Percentiles rank a stretch among this genome's conserved stretches.
phyloP scores from a whole-genome alignment of 2,888 invertebrate genomes.

The Aphodius sticticus region DNA sequence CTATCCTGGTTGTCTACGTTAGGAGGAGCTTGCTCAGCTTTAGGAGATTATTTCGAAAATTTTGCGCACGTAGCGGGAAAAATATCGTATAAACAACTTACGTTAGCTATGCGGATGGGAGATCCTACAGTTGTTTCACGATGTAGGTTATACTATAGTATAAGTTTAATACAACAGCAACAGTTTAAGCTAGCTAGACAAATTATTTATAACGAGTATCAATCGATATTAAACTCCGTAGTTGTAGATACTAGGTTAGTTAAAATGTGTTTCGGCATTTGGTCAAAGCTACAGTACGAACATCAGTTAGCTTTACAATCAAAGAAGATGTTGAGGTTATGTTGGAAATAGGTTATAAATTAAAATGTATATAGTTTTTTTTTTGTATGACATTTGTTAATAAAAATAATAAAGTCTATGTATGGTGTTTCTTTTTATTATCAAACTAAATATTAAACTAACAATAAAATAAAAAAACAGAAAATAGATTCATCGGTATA shows the following conservation, averaged over 20 bases:
- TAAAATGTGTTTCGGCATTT: slow-evolving; percentile 87
- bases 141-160: slow-evolving; percentile 85
- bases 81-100: slow-evolving; percentile 85
- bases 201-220: slow-evolving; percentile 68
- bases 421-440: not conserved
- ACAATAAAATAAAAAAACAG: not conserved
- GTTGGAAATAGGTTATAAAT: not conserved
- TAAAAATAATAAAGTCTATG: not conserved
- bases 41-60: slow-evolving; percentile 85
- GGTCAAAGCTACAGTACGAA: slow-evolving; percentile 80
- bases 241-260: slow-evolving; percentile 70
- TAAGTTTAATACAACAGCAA: slow-evolving; percentile 87
- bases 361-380: not conserved
- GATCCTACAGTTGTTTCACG: slow-evolving; percentile 83
- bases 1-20: slow-evolving; percentile 96
- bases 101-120: slow-evolving; percentile 79
- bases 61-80: slow-evolving; percentile 89
- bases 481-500: not conserved
- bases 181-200: slow-evolving; percentile 68
- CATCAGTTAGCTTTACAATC: slow-evolving; percentile 41
- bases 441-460: not conserved
- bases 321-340: not conserved
- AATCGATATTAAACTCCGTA: slow-evolving; percentile 55
- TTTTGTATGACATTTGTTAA: not conserved
- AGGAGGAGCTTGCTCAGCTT: slow-evolving; percentile 94